These are phyloP conservation scores for Tetranychus cinnabarinus DNA, from an alignment of 1,140 invertebrate genomes.

Conservation along the genomic window DNA sequence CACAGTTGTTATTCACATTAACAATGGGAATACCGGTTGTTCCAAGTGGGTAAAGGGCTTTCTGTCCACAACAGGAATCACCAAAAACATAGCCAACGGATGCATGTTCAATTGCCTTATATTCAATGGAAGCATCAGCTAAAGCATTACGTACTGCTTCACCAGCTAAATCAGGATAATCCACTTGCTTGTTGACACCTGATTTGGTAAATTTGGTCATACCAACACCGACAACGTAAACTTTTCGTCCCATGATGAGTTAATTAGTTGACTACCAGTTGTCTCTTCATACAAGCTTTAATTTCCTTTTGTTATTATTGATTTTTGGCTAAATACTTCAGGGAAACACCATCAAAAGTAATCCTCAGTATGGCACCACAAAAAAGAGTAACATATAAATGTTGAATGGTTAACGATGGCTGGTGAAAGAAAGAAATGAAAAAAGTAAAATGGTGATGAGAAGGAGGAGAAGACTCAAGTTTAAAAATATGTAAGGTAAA, in stretches of 20 bases:
- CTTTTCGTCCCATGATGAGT: constrained; percentile 20
- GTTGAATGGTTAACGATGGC: too few relatives aligned
- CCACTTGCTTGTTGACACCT: constrained; percentile 37
- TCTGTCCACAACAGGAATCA: constrained; percentile 85
- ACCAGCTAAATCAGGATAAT: constrained; percentile 83
- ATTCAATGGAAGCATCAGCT: constrained; percentile 56
- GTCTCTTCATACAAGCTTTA: too few relatives aligned
- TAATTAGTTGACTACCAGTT: neutral
- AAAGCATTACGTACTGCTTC: constrained; percentile 76
- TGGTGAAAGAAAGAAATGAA: too few relatives aligned
- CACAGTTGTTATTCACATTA: constrained; percentile 97
- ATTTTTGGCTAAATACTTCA: too few relatives aligned
- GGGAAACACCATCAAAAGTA: too few relatives aligned
- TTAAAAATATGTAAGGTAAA: too few relatives aligned
- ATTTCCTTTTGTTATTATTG: too few relatives aligned
- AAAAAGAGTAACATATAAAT: too few relatives aligned
- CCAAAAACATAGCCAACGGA: constrained; percentile 86
- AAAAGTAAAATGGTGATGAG: too few relatives aligned
- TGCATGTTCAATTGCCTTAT: constrained; percentile 58
- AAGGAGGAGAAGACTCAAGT: too few relatives aligned
- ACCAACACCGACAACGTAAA: constrained; percentile 83
- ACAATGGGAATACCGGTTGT: constrained; percentile 90
- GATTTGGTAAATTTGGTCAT: constrained; percentile 95
- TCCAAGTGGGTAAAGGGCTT: constrained; percentile 77
- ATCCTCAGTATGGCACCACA: too few relatives aligned